Evolutionary conservation across 2,113 vertebrate genomes (phyloP), one percentile per base, ranked within the genome.

Genomic region (Sinosuthora webbiana): DNA sequence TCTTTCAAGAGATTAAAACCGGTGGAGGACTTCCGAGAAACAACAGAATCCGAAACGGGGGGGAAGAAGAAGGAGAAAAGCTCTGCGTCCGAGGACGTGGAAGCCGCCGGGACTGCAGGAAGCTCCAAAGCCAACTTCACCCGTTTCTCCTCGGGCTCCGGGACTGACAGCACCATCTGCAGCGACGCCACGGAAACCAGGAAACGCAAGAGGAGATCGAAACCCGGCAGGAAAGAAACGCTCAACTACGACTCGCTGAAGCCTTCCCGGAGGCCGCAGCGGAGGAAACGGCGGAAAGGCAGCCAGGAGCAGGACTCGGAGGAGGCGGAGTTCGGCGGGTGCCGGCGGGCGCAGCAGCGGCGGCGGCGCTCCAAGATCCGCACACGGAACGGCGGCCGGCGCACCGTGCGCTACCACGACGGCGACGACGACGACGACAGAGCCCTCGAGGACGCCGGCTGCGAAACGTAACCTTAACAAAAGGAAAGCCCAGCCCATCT

Each of bases 371-470:
- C 94, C 70, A 96, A 97, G 92, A 95, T 96, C 88, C 94, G 95
- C 91, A 98, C 98, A 42, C 96, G 98, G 30, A 97, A 87, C 15
- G 60, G 95, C 15, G 96, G 96, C 57, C 97, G 91, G 42, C 87
- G 94, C 70, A 96, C 90, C 37, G 90, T 97, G 70, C 90, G 95
- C 68, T 95, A 97, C 2, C 5, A 93, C 2, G 95, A 97, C 55
- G 87, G 75, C 4, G 93, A 88, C 7, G 93, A 96, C 1, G 96
- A 96, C 0, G 85, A 96, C 24, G 90, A 94, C 50, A 87, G 83
- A 96, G 74, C 93, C 93, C 84, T 96, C 93, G 96, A 92, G 63
- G 67, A 96, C 2, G 9, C 11, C 37, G 63, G 37, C 62, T 65
- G 86, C 9, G 74, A 93, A 65, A 94, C 95, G 83, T 89, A 93